phyloP scores from a whole-genome alignment of 1,140 invertebrate genomes.

The Ruditapes philippinarum region DNA sequence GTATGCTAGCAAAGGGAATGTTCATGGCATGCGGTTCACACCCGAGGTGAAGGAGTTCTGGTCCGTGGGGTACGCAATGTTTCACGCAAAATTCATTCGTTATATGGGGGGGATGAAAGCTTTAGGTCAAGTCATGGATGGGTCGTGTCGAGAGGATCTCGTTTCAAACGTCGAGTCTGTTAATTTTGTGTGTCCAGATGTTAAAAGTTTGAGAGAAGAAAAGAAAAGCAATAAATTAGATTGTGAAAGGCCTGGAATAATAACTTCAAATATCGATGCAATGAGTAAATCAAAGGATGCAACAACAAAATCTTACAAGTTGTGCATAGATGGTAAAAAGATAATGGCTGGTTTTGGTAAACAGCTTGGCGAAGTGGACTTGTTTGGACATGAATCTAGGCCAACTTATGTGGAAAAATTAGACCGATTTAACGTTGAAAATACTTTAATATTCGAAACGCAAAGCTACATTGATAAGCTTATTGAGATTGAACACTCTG shows the following conservation, averaged over 20 bases:
- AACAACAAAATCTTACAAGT: background rate
- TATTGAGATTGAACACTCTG: background rate
- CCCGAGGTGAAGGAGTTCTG: slow-evolving; percentile 11
- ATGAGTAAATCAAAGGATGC: background rate
- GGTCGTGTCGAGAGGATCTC: background rate
- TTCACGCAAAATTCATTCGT: background rate
- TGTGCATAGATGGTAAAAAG: slow-evolving; percentile 1
- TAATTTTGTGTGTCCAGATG: slow-evolving; percentile 1
- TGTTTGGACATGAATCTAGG: background rate
- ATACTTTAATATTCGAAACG: background rate
- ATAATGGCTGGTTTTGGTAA: background rate
- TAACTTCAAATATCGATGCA: background rate
- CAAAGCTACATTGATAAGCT: background rate
- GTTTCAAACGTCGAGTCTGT: background rate
- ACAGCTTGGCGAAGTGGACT: background rate
- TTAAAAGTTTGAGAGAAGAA: background rate
- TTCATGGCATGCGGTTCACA: background rate
- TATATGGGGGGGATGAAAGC: background rate
- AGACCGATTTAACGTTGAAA: background rate
- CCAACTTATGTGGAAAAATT: background rate
- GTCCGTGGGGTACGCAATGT: background rate
- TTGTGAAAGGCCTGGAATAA: background rate
- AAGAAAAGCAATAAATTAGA: background rate
- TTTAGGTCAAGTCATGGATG: background rate
- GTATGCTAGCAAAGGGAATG: background rate